These are phyloP conservation scores for Gambusia holbrooki DNA, from an alignment of 2,113 vertebrate genomes.

Conservation along the genomic window DNA sequence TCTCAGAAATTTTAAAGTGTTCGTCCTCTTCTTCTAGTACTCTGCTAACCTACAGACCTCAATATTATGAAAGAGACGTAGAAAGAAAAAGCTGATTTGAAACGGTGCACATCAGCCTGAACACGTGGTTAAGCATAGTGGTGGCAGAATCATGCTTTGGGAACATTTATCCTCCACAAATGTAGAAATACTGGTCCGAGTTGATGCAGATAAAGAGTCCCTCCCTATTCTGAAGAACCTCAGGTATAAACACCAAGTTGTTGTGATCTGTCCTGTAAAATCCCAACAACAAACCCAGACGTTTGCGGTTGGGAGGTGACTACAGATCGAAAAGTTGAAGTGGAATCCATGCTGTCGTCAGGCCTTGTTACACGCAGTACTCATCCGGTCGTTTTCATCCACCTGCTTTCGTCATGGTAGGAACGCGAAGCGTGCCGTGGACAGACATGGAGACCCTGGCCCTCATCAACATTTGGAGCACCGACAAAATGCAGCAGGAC, in stretches of 20 bases:
- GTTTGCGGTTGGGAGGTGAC: no score
- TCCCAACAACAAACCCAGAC: no score
- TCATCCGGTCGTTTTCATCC: background rate
- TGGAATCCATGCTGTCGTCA: no score
- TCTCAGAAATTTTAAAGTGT: background rate
- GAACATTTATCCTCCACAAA: background rate
- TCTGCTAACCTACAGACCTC: background rate
- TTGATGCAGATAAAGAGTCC: background rate
- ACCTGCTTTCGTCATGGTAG: conserved; percentile 30
- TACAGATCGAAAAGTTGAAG: no score
- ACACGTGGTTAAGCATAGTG: no score
- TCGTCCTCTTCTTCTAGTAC: background rate
- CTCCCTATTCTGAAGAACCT: no score
- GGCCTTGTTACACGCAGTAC: no score
- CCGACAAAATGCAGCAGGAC: conserved; percentile 68
- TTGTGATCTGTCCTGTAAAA: no score
- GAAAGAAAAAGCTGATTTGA: background rate
- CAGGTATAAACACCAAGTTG: no score
- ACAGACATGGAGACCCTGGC: conserved; percentile 72
- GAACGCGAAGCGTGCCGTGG: conserved; percentile 73
- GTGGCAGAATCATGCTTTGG: background rate
- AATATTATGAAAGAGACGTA: background rate
- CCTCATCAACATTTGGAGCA: conserved; percentile 76
- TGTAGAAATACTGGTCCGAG: background rate
- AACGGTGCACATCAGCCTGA: no score